Percentiles rank a stretch among this genome's conserved stretches.
Conservation (phyloP, 2,888 invertebrate species). For the Steinernema hermaphroditum region DNA sequence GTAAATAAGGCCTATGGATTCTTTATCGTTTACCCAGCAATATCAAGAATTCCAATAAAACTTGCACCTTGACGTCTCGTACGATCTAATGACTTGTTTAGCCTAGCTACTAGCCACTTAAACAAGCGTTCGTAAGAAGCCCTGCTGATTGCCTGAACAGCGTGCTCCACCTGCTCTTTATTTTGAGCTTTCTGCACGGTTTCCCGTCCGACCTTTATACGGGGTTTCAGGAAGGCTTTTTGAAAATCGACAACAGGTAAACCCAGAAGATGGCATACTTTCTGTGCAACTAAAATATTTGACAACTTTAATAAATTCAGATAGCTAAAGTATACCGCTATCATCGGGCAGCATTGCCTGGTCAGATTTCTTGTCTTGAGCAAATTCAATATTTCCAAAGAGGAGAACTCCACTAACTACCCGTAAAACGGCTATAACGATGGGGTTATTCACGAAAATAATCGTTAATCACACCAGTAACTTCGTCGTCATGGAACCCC, state of each 20-base stretch:
- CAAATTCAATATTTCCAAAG: constrained; percentile 98
- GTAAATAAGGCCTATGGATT: too few relatives aligned
- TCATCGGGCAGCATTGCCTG: constrained; percentile 98
- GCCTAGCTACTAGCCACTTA: constrained; percentile 95
- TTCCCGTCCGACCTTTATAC: constrained; percentile 94
- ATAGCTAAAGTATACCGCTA: constrained; percentile 71
- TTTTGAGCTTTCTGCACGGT: constrained; percentile 99
- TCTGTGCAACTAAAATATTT: constrained; percentile 76
- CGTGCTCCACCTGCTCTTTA: constrained; percentile 97
- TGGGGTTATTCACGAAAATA: not conserved
- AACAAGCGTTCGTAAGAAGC: constrained; percentile 98
- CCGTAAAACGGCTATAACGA: constrained; percentile 81
- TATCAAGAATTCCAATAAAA: constrained; percentile 98
- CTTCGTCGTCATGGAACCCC: constrained; percentile 94
- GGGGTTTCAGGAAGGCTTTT: constrained; percentile 92
- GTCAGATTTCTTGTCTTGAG: constrained; percentile 95
- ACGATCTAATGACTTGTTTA: constrained; percentile 89
- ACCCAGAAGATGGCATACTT: constrained; percentile 89
- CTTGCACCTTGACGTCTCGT: constrained; percentile 98
- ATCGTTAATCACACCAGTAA: constrained; percentile 74
- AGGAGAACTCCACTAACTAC: constrained; percentile 92
- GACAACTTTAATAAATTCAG: too few relatives aligned
- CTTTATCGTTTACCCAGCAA: constrained; percentile 99
- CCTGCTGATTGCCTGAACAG: constrained; percentile 96
- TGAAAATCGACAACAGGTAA: constrained; percentile 95